phyloP scores from a whole-genome alignment of 2,113 vertebrate genomes.

The Chiloscyllium plagiosum region DNA sequence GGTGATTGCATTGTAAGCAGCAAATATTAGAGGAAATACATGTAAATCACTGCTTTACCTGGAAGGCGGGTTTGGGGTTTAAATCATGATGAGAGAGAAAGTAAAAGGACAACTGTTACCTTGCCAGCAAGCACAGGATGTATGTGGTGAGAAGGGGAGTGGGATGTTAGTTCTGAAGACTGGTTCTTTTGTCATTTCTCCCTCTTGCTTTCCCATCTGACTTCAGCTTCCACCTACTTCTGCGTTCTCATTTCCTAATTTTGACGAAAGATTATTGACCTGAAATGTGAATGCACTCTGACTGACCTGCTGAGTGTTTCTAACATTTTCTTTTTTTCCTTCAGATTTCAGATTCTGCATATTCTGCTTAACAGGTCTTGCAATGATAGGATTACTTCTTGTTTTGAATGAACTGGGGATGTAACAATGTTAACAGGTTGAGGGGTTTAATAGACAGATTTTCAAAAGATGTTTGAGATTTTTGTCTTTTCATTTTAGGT shows the following conservation, averaged over 20 bases:
- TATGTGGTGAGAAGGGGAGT: not conserved
- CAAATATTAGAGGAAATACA: not conserved
- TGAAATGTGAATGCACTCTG: not conserved
- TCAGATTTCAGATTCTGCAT: not conserved
- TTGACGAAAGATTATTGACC: not conserved
- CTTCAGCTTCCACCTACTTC: not conserved
- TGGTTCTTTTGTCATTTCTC: not conserved
- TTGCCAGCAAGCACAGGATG: not conserved
- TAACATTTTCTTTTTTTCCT: not conserved
- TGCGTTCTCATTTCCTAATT: not conserved
- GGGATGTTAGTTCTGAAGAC: not conserved
- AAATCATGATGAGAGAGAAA: not conserved
- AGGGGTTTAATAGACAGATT: not conserved
- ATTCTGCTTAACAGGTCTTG: not conserved
- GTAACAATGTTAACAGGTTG: not conserved
- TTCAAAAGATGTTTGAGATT: not conserved
- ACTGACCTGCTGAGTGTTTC: not conserved
- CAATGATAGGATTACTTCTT: too few relatives aligned
- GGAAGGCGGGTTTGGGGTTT: not conserved
- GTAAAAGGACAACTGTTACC: not conserved
- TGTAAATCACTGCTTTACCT: not conserved
- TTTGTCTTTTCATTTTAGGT: constrained; percentile 53
- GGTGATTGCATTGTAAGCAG: not conserved
- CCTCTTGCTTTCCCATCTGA: not conserved
- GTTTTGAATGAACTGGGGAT: not conserved